Evolutionary conservation across 2,797 vertebrate species (phyloP).

Genomic region (Pangasius krempfi): DNA sequence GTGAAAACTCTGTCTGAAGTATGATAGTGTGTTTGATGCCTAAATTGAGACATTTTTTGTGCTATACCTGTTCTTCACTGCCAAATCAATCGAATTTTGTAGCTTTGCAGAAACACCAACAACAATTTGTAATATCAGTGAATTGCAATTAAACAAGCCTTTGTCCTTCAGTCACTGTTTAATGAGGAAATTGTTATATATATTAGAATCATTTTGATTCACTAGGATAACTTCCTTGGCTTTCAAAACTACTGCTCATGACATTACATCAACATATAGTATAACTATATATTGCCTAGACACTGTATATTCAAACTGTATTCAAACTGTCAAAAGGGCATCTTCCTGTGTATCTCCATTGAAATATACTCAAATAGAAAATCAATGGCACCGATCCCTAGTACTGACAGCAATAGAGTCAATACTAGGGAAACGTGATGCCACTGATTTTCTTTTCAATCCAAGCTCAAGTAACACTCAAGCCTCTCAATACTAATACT

Average conservation of each 20-base stretch:
- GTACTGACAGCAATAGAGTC: not conserved
- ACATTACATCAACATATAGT: not conserved
- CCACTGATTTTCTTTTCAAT: not conserved
- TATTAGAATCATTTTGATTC: constrained; percentile 7
- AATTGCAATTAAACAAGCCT: constrained; percentile 42
- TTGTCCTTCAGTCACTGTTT: constrained; percentile 30
- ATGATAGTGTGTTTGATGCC: constrained; percentile 47
- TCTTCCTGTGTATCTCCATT: not conserved
- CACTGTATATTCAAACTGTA: not conserved
- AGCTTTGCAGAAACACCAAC: constrained; percentile 6
- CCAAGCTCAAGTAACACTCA: too few relatives aligned
- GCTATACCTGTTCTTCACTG: constrained; percentile 17
- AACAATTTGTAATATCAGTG: constrained; percentile 30
- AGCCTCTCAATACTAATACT: not conserved
- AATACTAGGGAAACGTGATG: not conserved
- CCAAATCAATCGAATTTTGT: constrained; percentile 32
- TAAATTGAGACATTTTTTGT: constrained; percentile 40
- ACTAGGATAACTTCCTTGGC: not conserved
- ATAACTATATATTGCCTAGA: not conserved
- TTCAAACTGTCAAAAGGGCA: not conserved
- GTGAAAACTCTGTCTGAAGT: constrained; percentile 37
- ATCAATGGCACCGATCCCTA: not conserved
- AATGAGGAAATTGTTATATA: constrained; percentile 27
- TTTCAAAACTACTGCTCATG: not conserved
- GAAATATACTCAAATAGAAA: not conserved